Evolutionary conservation across 1,140 invertebrate genomes (phyloP).

Genomic region (Neodiprion virginianus): DNA sequence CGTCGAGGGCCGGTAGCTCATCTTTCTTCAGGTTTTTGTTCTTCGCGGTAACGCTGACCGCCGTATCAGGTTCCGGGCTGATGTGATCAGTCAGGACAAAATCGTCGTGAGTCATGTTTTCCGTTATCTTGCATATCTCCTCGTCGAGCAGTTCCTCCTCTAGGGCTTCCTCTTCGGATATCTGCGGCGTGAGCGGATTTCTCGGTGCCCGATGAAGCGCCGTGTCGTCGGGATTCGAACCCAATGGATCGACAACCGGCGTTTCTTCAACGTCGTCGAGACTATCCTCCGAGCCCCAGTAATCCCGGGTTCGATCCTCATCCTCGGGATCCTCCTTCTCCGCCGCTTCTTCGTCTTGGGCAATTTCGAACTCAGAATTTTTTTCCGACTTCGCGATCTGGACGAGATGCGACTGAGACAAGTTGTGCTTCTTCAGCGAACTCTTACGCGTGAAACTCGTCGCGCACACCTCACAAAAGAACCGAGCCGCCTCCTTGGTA

Average conservation of each 20-base stretch:
- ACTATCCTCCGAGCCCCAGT: neutral
- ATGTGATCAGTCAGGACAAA: constrained; percentile 57
- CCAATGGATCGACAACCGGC: neutral
- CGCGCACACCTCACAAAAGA: constrained; percentile 55
- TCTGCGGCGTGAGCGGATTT: constrained; percentile 10
- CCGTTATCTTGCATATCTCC: constrained; percentile 59
- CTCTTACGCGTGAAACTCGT: constrained; percentile 59
- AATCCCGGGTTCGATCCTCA: constrained; percentile 8
- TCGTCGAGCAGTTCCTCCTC: constrained; percentile 57
- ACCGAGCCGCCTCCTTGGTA: constrained; percentile 55
- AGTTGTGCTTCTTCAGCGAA: constrained; percentile 56
- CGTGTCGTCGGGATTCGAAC: neutral
- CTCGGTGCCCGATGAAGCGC: neutral
- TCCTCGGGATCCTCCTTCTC: constrained; percentile 10
- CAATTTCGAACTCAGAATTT: neutral
- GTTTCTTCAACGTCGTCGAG: neutral
- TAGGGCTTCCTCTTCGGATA: constrained; percentile 34
- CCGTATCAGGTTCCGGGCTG: constrained; percentile 40
- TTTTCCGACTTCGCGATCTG: constrained; percentile 39
- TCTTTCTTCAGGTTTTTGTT: neutral
- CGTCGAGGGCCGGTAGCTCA: constrained; percentile 4
- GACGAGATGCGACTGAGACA: constrained; percentile 52
- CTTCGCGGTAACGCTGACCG: constrained; percentile 29
- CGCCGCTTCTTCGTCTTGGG: constrained; percentile 23
- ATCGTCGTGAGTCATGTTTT: constrained; percentile 60